Evolutionary conservation across 2,113 vertebrate species (phyloP).

Genomic region (Seriola quinqueradiata): DNA sequence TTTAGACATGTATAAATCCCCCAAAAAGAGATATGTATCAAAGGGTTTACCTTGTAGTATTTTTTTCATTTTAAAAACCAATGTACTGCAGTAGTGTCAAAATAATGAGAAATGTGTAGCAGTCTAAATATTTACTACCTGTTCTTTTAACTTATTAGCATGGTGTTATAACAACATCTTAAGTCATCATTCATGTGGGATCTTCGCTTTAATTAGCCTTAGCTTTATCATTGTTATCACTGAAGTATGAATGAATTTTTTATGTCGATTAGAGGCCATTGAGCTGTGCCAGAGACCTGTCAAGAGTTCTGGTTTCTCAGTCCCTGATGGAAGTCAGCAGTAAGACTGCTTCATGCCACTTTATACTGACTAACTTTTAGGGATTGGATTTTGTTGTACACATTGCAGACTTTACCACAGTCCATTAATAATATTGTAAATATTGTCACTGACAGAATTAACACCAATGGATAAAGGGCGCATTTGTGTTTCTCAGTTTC

Average conservation of each 20-base stretch:
- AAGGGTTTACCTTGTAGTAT: no score
- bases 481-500: neutral
- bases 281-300: neutral
- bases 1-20: no score
- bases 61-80: no score
- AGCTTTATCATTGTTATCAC: neutral
- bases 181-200: no score
- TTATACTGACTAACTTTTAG: constrained; percentile 4
- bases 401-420: neutral
- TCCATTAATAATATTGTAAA: neutral
- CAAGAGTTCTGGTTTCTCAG: neutral
- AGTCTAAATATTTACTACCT: no score
- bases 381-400: neutral
- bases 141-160: no score
- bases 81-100: no score
- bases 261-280: neutral
- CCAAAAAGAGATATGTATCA: no score
- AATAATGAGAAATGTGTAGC: no score
- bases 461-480: neutral
- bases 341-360: neutral
- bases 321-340: neutral
- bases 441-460: neutral
- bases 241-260: neutral
- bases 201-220: no score
- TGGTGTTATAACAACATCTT: no score